phyloP scores from a whole-genome alignment of 2,888 invertebrate species.

The Callosobruchus maculatus region DNA sequence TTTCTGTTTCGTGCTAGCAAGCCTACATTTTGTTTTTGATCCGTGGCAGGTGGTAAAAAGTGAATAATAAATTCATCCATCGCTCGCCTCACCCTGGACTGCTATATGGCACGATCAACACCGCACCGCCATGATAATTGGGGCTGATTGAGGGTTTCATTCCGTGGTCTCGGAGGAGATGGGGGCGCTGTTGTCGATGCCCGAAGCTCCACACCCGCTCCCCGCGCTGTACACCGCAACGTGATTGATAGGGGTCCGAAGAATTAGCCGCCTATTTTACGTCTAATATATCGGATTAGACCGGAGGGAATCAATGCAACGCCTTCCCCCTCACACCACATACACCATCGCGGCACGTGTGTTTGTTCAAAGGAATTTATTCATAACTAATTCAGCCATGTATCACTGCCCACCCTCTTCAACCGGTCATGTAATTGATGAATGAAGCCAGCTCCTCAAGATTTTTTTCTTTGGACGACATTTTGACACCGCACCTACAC shows the following conservation, averaged over 20 bases:
- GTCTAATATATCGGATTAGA: neutral
- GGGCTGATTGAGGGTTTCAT: slow-evolving; percentile 47
- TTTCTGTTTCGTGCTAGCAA: no score
- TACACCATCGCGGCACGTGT: neutral
- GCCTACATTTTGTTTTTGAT: no score
- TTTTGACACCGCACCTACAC: no score
- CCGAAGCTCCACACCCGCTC: slow-evolving; percentile 33
- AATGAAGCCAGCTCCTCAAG: no score
- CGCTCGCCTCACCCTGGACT: neutral
- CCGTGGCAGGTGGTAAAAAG: no score
- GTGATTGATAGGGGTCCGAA: slow-evolving; percentile 38
- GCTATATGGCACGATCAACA: neutral
- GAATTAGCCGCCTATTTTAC: slow-evolving; percentile 16
- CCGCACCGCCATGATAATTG: slow-evolving; percentile 42
- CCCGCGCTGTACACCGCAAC: neutral
- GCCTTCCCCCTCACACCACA: neutral
- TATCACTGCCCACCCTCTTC: neutral
- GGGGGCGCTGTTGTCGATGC: slow-evolving; percentile 29
- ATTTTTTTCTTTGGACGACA: no score
- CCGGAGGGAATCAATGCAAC: neutral
- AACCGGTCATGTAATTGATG: no score
- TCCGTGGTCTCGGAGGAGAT: slow-evolving; percentile 33
- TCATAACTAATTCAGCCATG: neutral
- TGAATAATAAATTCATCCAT: neutral
- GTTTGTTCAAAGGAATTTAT: neutral